Evolutionary conservation across 2,113 vertebrate genomes (phyloP).

Genomic region (Amphilophus citrinellus): DNA sequence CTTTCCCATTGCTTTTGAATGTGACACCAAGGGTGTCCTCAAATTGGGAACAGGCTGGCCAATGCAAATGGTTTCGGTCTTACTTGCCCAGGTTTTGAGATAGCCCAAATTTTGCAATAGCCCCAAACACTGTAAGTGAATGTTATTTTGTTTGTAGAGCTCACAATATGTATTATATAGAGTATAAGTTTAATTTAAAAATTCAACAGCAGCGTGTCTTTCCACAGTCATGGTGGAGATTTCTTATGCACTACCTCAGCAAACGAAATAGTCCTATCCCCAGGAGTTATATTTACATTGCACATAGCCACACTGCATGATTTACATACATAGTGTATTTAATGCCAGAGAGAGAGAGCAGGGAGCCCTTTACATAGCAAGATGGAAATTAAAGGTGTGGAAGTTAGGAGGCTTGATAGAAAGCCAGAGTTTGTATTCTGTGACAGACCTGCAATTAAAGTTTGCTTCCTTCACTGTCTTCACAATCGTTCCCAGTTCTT

Average conservation of each 20-base stretch:
- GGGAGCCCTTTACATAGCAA: neutral
- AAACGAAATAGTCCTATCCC: neutral
- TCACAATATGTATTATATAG: neutral
- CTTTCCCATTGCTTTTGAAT: neutral
- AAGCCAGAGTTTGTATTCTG: neutral
- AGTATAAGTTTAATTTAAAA: neutral
- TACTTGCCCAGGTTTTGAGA: neutral
- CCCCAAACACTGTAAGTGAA: neutral
- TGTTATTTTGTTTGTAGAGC: neutral
- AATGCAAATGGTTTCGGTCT: neutral
- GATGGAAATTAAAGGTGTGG: neutral
- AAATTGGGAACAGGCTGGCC: neutral
- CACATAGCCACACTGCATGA: neutral
- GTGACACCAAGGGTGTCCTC: no score
- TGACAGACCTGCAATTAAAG: neutral
- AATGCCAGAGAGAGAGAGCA: neutral
- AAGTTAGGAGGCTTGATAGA: neutral
- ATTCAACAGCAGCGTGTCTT: neutral
- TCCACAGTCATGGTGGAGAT: neutral
- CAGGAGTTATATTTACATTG: neutral
- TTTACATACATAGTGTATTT: neutral
- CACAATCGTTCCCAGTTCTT: neutral
- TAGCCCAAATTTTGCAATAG: neutral
- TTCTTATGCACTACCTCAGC: neutral
- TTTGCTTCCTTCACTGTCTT: neutral